Percentiles rank a stretch among this genome's conserved stretches.
These are phyloP conservation scores for Paramormyrops kingsleyae DNA, from an alignment of 2,113 vertebrate genomes.

Conservation along the genomic window DNA sequence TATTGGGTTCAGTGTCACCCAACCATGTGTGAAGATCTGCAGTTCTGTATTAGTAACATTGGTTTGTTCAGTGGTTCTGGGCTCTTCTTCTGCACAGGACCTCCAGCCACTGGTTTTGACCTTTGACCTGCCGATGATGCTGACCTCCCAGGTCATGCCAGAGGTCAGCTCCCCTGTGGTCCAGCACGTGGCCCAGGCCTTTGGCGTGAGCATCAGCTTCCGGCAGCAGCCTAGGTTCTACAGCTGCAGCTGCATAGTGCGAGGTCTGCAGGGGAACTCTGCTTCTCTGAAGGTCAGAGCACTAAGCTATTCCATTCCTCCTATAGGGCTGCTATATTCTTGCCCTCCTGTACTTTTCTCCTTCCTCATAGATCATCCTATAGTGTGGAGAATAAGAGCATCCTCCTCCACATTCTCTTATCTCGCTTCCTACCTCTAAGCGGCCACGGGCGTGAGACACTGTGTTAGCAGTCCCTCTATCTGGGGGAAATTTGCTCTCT, in stretches of 20 bases:
- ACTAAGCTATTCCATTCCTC: background rate
- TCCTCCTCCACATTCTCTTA: background rate
- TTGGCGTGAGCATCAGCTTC: slow-evolving; percentile 64
- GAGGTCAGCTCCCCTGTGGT: slow-evolving; percentile 62
- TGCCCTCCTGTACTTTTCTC: background rate
- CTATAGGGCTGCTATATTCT: background rate
- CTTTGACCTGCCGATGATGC: slow-evolving; percentile 62
- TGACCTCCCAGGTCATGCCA: slow-evolving; percentile 53
- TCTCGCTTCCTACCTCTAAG: background rate
- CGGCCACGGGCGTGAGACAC: background rate
- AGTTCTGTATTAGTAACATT: background rate
- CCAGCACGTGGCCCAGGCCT: slow-evolving; percentile 61
- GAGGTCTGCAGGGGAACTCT: slow-evolving; percentile 61
- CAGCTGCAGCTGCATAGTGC: slow-evolving; percentile 56
- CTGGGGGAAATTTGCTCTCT: background rate
- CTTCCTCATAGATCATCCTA: background rate
- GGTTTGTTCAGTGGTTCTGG: background rate
- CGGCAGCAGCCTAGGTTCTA: slow-evolving; percentile 56
- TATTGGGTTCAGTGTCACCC: background rate
- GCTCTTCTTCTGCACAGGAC: slow-evolving; percentile 44
- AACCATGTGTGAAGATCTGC: background rate
- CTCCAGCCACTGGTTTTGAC: slow-evolving; percentile 64
- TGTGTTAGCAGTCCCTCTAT: background rate
- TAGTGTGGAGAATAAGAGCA: background rate
- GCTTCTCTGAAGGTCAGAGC: slow-evolving; percentile 54